Evolutionary conservation across 2,113 vertebrate species (phyloP).

Genomic region (Daphoenositta chrysoptera): DNA sequence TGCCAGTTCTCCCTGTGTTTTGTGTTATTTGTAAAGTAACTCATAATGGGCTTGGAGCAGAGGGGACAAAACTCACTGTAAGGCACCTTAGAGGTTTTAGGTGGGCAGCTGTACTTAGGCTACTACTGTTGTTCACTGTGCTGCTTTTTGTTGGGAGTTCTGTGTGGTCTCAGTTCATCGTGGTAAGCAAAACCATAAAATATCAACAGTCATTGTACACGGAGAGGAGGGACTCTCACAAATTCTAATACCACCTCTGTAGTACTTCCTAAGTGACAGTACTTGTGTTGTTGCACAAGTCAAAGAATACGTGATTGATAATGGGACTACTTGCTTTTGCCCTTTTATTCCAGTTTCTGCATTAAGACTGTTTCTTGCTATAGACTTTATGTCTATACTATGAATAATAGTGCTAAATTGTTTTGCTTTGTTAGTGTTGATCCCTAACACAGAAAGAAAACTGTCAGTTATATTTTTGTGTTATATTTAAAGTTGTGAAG

Average conservation of each 20-base stretch:
- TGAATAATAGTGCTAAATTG: neutral
- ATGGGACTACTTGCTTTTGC: neutral
- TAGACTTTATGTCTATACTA: neutral
- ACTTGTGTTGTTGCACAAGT: neutral
- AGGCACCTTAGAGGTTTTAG: neutral
- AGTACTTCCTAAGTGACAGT: neutral
- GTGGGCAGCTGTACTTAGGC: neutral
- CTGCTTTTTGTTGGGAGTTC: neutral
- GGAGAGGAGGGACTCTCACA: neutral
- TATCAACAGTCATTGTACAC: neutral
- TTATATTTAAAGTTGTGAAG: neutral
- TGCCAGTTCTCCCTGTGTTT: neutral
- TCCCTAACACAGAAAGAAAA: neutral
- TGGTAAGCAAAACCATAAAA: neutral
- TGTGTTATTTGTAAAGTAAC: neutral
- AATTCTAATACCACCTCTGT: neutral
- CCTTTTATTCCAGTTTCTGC: neutral
- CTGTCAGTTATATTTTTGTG: neutral
- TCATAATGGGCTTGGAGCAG: neutral
- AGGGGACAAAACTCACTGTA: neutral
- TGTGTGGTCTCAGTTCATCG: neutral
- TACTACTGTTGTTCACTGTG: neutral
- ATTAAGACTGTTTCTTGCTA: neutral
- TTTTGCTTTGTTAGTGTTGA: neutral
- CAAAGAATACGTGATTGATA: neutral